Evolutionary conservation across 2,797 vertebrate genomes (phyloP).

Genomic region (Micropoecilia bifurca): DNA sequence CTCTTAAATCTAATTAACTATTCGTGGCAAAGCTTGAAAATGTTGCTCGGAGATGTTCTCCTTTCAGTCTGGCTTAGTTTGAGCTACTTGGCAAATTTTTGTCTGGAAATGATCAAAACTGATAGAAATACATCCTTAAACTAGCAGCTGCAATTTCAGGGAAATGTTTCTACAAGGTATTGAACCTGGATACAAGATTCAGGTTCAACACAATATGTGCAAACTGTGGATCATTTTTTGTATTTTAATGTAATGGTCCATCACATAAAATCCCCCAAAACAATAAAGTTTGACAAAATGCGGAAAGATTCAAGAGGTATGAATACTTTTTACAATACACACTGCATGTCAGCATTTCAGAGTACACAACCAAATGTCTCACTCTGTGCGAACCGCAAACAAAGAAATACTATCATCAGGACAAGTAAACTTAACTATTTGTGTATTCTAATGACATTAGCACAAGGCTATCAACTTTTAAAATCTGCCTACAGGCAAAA

Average conservation of each 20-base stretch:
- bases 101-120: neutral
- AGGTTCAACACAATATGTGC: neutral
- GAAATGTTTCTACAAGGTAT: neutral
- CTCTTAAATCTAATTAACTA: neutral
- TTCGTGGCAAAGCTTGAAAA: neutral
- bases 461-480: neutral
- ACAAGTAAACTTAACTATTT: neutral
- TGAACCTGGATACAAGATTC: neutral
- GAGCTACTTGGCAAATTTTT: neutral
- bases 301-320: neutral
- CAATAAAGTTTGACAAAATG: neutral
- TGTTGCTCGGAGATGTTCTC: neutral
- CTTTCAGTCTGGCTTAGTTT: neutral
- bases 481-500: neutral
- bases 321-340: neutral
- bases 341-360: neutral
- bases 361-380: neutral
- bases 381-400: neutral
- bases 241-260: neutral
- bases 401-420: neutral
- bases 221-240: neutral
- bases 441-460: neutral
- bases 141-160: neutral
- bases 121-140: neutral
- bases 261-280: neutral